phyloP scores from a whole-genome alignment of 2,797 vertebrate species.

The Mormyrops attenuatus region DNA sequence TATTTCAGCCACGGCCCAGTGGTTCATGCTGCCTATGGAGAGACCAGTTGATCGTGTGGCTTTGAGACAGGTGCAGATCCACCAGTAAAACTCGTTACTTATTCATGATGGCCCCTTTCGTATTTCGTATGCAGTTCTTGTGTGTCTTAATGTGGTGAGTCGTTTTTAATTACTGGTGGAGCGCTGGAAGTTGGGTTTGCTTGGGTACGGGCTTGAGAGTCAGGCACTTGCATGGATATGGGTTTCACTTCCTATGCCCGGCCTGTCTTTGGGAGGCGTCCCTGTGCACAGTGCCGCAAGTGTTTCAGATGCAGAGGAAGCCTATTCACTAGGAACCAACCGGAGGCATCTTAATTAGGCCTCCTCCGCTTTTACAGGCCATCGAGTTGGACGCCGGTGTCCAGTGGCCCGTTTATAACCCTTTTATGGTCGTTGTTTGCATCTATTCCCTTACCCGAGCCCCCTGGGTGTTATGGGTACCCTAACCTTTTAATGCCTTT shows the following conservation, averaged over 20 bases:
- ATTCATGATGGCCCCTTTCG: background rate
- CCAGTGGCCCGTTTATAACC: background rate
- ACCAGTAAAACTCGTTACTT: background rate
- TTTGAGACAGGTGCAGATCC: background rate
- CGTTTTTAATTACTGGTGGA: background rate
- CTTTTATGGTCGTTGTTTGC: slow-evolving; percentile 5
- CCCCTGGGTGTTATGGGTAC: background rate
- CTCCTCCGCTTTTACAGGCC: background rate
- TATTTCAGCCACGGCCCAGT: background rate
- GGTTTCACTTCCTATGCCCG: background rate
- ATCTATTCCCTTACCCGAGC: background rate
- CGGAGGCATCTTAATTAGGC: slow-evolving; percentile 25
- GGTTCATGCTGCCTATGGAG: background rate
- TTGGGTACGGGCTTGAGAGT: background rate
- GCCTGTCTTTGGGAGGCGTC: background rate
- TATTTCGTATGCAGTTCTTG: background rate
- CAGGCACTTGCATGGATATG: background rate
- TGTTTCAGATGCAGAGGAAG: slow-evolving; percentile 20
- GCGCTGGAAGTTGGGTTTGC: background rate
- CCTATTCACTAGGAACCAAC: slow-evolving; percentile 20
- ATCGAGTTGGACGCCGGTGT: background rate
- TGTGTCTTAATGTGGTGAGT: background rate
- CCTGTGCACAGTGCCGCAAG: slow-evolving; percentile 12
- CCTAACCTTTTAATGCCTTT: slow-evolving; percentile 10
- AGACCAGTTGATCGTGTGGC: background rate